phyloP scores from a whole-genome alignment of 1,140 invertebrate species.

The Rhagoletis zephyria region DNA sequence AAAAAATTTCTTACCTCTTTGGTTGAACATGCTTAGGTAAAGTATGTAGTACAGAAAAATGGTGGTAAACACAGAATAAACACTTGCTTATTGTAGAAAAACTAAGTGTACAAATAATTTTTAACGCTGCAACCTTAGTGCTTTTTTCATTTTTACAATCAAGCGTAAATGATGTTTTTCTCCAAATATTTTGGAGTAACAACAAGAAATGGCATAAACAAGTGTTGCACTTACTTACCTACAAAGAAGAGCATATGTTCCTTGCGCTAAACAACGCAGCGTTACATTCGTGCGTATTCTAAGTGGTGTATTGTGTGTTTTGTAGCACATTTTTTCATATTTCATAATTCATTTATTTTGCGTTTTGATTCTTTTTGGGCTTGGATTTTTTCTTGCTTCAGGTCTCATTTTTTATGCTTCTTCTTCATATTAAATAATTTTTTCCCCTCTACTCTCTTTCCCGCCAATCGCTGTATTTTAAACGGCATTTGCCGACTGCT shows the following conservation, averaged over 20 bases:
- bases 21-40: not conserved
- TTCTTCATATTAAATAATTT: not conserved
- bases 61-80: not conserved
- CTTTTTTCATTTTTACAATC: not conserved
- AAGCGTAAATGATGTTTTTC: slow-evolving; percentile 11
- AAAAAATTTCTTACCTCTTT: slow-evolving; percentile 37
- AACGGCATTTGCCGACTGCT: not conserved
- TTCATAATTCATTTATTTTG: not conserved
- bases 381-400: not conserved
- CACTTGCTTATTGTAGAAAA: not conserved
- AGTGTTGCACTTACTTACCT: not conserved
- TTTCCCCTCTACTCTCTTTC: not conserved
- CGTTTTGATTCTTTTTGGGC: not conserved
- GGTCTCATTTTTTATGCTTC: not conserved
- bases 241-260: not conserved
- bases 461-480: not conserved
- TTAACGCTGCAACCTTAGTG: not conserved
- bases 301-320: not conserved
- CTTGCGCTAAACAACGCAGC: not conserved
- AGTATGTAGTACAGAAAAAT: too few relatives aligned
- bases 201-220: not conserved
- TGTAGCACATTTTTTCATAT: not conserved
- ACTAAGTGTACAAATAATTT: not conserved
- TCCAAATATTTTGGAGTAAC: not conserved
- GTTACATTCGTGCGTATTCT: not conserved